These are phyloP conservation scores for Lepisosteus oculatus DNA, from an alignment of 2,113 vertebrate genomes.

Conservation along the genomic window DNA sequence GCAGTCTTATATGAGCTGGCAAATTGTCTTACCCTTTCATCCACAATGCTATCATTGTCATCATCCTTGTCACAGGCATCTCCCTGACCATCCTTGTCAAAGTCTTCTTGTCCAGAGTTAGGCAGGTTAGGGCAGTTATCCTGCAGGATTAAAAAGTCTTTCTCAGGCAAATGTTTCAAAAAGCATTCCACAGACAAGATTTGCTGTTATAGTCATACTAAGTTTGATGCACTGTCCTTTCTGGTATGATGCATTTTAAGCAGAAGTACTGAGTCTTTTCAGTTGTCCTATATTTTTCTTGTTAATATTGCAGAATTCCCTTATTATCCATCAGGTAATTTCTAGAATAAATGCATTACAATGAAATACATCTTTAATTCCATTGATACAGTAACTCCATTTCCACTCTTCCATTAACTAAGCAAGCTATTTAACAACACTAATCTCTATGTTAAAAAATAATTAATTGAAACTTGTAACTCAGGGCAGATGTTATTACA, in stretches of 20 bases:
- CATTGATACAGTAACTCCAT: background rate
- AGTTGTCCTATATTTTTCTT: background rate
- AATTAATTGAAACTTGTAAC: too few relatives aligned
- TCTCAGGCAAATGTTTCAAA: too few relatives aligned
- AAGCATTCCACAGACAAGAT: too few relatives aligned
- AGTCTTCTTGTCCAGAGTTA: slow-evolving; percentile 98
- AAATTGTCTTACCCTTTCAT: slow-evolving; percentile 76
- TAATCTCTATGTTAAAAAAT: too few relatives aligned
- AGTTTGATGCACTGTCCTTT: too few relatives aligned
- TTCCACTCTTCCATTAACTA: background rate
- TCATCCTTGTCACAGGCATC: slow-evolving; percentile 97
- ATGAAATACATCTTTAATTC: too few relatives aligned
- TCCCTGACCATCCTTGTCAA: slow-evolving; percentile 91
- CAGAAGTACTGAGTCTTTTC: background rate
- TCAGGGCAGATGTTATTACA: too few relatives aligned
- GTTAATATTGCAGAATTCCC: background rate
- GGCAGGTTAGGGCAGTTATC: slow-evolving; percentile 94
- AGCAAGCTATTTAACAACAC: background rate
- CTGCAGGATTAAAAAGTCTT: slow-evolving; percentile 50
- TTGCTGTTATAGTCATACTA: too few relatives aligned
- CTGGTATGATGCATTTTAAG: too few relatives aligned
- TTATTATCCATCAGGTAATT: background rate
- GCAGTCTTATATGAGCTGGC: too few relatives aligned
- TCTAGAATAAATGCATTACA: background rate
- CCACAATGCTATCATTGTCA: slow-evolving; percentile 87